Percentiles rank a stretch among this genome's conserved stretches.
phyloP scores from a whole-genome alignment of 2,888 invertebrate genomes.

The Campoplex nolae region DNA sequence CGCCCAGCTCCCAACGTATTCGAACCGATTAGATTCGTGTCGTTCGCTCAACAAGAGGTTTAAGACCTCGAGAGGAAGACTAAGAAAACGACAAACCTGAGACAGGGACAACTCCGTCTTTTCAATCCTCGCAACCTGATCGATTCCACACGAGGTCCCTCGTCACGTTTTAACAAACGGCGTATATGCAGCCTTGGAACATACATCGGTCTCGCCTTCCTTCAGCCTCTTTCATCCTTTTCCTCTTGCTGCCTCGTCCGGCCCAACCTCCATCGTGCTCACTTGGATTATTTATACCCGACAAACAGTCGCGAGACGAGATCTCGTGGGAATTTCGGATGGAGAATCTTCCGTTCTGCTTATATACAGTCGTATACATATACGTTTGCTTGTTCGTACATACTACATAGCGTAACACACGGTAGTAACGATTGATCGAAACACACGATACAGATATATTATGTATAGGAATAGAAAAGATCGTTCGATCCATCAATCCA shows the following conservation, averaged over 20 bases:
- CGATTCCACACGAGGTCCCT: conserved; percentile 60
- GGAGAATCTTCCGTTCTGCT: conserved; percentile 28
- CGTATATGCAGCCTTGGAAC: conserved; percentile 26
- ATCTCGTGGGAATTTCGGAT: conserved; percentile 56
- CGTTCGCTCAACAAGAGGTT: conserved; percentile 26
- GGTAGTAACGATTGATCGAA: conserved; percentile 33
- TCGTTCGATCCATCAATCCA: conserved; percentile 46
- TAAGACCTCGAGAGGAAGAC: conserved; percentile 17
- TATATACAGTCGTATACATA: conserved; percentile 1
- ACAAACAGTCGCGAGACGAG: conserved; percentile 64
- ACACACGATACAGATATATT: conserved; percentile 15
- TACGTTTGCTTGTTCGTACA: background rate
- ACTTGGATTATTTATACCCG: conserved; percentile 66
- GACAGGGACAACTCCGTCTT: background rate
- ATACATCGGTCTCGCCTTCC: background rate
- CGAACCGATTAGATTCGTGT: conserved; percentile 29
- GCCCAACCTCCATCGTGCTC: conserved; percentile 47
- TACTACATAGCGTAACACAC: conserved; percentile 35
- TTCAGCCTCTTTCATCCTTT: background rate
- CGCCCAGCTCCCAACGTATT: conserved; percentile 19
- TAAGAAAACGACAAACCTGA: background rate
- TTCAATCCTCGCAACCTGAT: conserved; percentile 59
- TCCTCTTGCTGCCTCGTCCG: conserved; percentile 5
- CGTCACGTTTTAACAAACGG: conserved; percentile 44
- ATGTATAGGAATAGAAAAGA: conserved; percentile 2